Evolutionary conservation across 2,797 vertebrate species (phyloP), one percentile per base, ranked within the genome.

Genomic region (Mormyrops attenuatus): DNA sequence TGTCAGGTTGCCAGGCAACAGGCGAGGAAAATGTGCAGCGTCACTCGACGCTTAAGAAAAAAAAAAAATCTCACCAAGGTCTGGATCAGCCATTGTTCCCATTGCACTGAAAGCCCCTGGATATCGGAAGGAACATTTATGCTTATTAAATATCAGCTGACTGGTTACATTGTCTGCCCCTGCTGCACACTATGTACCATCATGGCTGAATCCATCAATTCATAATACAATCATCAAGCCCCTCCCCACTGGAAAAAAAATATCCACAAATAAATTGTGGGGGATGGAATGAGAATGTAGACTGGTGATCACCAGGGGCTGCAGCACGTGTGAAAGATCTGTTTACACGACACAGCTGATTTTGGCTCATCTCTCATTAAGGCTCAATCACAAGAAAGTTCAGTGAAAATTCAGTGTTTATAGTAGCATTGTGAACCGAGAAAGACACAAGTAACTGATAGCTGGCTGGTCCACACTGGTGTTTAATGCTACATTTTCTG

Each of bases 1-100:
- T 94, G 94, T 93, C 94, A 94, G 85, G 96, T 95, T 95, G 93
- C 95, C 84, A 89, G 91, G 96, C 94, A 95, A 96, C 96, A 89
- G 89, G 88, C 38, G 5, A 87, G 90, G 90, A 94, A 92, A 94
- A 94, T 94, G 92, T 95, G 94, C 95, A 94, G 92, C 93, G 94
- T 96, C 94, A 93, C 89, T 94, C 93, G 92, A 94, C 9, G 90
- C 93, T 94, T 94, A 92, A 88, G 94, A 92, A 92, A 86, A 94
- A 92, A 94, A 92, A 91, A 90, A 84, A 84, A 84, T 84, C 5
- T n/a, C 38, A 90, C 85, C 73, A 88, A 89, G 90, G 90, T 91
- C 88, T 92, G 92, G 66, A 57, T 22, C 77, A 85, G 89, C 90
- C 94, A 92, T 87, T 91, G 92, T 93, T 92, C 90, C 91, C 90